A percentile compares a stretch with the other conserved stretches of the same genome.
Evolutionary conservation across 2,797 vertebrate species (phyloP).

Genomic region (Mionectes olivaceus): DNA sequence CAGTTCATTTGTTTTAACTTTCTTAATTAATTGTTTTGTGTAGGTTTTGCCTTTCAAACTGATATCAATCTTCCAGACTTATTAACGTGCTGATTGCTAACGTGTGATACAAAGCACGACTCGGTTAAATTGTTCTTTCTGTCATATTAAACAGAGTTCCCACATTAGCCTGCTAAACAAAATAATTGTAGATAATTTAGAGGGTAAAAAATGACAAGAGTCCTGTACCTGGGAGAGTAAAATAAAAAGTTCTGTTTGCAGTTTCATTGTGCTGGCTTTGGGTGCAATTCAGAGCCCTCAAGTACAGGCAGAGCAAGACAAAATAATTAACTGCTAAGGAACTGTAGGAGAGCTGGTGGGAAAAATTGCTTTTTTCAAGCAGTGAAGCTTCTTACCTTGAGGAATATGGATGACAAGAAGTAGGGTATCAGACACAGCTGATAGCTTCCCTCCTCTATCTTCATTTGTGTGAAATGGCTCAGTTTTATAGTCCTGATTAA

Average conservation of each 20-base stretch:
- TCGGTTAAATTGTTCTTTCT: slow-evolving; percentile 67
- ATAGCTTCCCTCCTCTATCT: neutral
- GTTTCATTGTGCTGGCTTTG: neutral
- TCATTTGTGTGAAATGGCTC: neutral
- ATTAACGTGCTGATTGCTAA: slow-evolving; percentile 77
- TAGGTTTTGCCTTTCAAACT: slow-evolving; percentile 79
- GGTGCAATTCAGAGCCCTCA: neutral
- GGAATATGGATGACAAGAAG: neutral
- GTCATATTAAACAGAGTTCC: slow-evolving; percentile 64
- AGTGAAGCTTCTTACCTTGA: neutral
- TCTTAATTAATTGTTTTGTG: slow-evolving; percentile 85
- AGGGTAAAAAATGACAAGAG: slow-evolving; percentile 67
- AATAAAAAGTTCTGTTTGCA: slow-evolving; percentile 3
- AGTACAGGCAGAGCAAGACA: neutral
- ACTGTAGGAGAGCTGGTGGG: neutral
- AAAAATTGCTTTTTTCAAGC: neutral
- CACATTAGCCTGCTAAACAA: slow-evolving; percentile 53
- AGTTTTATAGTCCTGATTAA: neutral
- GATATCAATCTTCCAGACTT: slow-evolving; percentile 79
- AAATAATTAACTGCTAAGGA: slow-evolving; percentile 11
- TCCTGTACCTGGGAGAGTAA: slow-evolving; percentile 12
- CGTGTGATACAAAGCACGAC: slow-evolving; percentile 50
- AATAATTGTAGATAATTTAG: slow-evolving; percentile 69
- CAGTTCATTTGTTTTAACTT: slow-evolving; percentile 82
- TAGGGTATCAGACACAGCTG: neutral